A percentile compares a stretch with the other conserved stretches of the same genome.
These are phyloP conservation scores for Polyploca ridens DNA, from an alignment of 2,888 invertebrate genomes.

Conservation along the genomic window DNA sequence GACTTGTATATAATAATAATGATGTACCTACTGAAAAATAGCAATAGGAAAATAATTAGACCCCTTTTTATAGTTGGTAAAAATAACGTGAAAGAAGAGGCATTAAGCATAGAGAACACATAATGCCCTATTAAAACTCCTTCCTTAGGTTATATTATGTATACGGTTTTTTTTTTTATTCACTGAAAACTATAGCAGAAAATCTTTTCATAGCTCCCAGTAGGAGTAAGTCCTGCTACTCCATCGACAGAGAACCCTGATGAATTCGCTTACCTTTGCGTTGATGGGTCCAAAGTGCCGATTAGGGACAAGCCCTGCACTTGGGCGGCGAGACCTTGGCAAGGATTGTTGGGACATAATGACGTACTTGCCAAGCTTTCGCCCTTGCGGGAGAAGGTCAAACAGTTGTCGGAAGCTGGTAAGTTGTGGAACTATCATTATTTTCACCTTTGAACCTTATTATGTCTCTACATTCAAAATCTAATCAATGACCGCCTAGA, in stretches of 20 bases:
- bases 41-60: too few species aligned
- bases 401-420: slow-evolving; percentile 80
- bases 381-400: slow-evolving; percentile 82
- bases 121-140: too few species aligned
- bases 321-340: slow-evolving; percentile 95
- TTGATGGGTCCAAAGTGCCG: slow-evolving; percentile 89
- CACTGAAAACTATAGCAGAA: background rate
- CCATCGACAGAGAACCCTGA: slow-evolving; percentile 86
- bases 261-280: slow-evolving; percentile 91
- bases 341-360: slow-evolving; percentile 89
- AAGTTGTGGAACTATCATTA: slow-evolving; percentile 26
- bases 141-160: too few species aligned
- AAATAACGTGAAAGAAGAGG: too few species aligned
- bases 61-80: too few species aligned
- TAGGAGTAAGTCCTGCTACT: slow-evolving; percentile 83
- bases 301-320: slow-evolving; percentile 87
- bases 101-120: too few species aligned
- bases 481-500: too few species aligned
- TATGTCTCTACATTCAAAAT: too few species aligned
- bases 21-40: too few species aligned
- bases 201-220: slow-evolving; percentile 79
- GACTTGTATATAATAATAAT: too few species aligned
- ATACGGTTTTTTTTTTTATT: too few species aligned
- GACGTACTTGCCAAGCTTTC: slow-evolving; percentile 82
- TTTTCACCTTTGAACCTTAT: too few species aligned